Evolutionary conservation across 2,797 vertebrate species (phyloP).

Genomic region (Podarcis siculus): DNA sequence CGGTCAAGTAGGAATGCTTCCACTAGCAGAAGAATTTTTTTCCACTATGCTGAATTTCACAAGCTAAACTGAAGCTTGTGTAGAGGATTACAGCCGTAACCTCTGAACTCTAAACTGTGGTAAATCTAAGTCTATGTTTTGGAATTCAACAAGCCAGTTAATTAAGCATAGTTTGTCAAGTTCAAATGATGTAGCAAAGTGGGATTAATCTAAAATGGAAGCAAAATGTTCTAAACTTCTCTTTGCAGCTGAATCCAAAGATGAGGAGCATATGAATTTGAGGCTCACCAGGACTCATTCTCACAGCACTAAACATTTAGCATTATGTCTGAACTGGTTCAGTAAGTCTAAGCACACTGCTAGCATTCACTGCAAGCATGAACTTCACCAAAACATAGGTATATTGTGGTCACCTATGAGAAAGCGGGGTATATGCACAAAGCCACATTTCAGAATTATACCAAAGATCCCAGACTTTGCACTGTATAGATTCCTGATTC

Average conservation of each 20-base stretch:
- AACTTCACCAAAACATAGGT: not conserved
- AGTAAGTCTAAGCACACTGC: not conserved
- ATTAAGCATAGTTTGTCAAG: not conserved
- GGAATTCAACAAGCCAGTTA: no score
- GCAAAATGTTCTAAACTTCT: not conserved
- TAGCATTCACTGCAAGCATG: not conserved
- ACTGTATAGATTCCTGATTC: not conserved
- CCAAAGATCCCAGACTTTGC: not conserved
- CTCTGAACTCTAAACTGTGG: not conserved
- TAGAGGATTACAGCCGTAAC: not conserved
- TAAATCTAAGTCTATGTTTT: not conserved
- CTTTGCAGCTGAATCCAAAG: not conserved
- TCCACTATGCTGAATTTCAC: no score
- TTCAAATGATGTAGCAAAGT: not conserved
- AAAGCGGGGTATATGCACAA: not conserved
- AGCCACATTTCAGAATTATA: not conserved
- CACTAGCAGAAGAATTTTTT: no score
- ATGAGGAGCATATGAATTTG: not conserved
- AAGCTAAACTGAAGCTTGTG: not conserved
- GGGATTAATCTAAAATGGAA: not conserved
- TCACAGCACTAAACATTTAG: not conserved
- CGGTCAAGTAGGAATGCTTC: no score
- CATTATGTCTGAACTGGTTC: not conserved
- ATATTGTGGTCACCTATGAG: not conserved
- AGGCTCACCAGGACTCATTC: not conserved